Evolutionary conservation across 1,140 invertebrate genomes (phyloP).

Genomic region (Kradibia gibbosae): DNA sequence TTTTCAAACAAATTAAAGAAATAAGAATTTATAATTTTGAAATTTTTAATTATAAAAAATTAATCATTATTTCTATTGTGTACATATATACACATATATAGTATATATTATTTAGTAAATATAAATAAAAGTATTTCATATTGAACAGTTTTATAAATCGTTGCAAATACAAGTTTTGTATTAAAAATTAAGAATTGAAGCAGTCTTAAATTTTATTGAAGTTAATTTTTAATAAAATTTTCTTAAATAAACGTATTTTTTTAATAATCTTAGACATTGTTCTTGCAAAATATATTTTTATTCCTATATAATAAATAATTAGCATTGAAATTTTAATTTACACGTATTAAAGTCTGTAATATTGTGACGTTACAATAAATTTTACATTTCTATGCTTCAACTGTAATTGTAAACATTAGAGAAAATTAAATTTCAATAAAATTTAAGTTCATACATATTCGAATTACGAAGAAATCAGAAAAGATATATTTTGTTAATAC

Average conservation of each 20-base stretch:
- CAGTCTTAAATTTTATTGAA: slow-evolving; percentile 11
- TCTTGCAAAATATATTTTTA: neutral
- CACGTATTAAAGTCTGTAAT: neutral
- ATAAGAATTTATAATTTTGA: neutral
- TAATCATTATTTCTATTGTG: no score
- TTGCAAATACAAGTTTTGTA: neutral
- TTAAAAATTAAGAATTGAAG: slow-evolving; percentile 1
- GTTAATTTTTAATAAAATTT: slow-evolving; percentile 11
- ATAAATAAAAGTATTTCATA: neutral
- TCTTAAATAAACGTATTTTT: neutral
- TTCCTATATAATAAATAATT: no score
- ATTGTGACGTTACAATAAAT: neutral
- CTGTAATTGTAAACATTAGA: neutral
- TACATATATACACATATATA: no score
- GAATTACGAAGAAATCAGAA: neutral
- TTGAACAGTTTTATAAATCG: neutral
- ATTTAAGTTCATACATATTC: neutral
- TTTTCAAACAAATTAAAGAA: neutral
- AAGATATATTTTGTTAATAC: slow-evolving; percentile 11
- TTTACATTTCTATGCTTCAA: neutral
- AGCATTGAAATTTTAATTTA: no score
- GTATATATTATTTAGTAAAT: no score
- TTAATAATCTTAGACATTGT: neutral
- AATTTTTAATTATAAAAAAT: no score
- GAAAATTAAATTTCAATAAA: neutral